phyloP scores from a whole-genome alignment of 1,140 invertebrate species.

The Luehdorfia chinensis region DNA sequence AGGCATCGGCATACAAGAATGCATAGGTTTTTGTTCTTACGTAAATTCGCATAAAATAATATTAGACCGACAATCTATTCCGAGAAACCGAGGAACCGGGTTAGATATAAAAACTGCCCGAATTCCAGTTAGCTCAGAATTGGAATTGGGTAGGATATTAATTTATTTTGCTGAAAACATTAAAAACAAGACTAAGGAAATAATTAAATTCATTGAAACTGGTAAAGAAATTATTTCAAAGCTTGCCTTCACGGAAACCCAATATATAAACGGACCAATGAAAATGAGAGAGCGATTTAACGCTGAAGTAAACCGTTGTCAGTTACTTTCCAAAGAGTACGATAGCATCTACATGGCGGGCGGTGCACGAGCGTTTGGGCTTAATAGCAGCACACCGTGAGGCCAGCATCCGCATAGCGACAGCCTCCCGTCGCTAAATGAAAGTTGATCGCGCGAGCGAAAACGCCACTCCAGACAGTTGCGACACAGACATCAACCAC shows the following conservation, averaged over 20 bases:
- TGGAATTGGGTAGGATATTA: too few species aligned
- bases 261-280: slow-evolving; percentile 30
- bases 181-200: too few species aligned
- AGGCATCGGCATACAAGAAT: too few species aligned
- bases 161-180: too few species aligned
- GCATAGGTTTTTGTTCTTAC: too few species aligned
- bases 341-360: slow-evolving; percentile 70
- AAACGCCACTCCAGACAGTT: slow-evolving; percentile 40
- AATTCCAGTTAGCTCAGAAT: too few species aligned
- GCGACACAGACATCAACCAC: slow-evolving; percentile 9
- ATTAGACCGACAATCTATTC: too few species aligned
- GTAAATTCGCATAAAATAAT: too few species aligned
- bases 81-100: too few species aligned
- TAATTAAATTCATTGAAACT: too few species aligned
- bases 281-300: slow-evolving; percentile 46
- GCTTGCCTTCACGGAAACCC: slow-evolving; percentile 26
- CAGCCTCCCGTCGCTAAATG: slow-evolving; percentile 69
- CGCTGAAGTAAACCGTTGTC: slow-evolving; percentile 52
- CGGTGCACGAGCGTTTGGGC: slow-evolving; percentile 59
- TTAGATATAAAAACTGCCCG: too few species aligned
- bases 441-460: slow-evolving; percentile 68
- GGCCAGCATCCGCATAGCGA: slow-evolving; percentile 72
- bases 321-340: slow-evolving; percentile 66
- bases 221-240: too few species aligned
- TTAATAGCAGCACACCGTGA: slow-evolving; percentile 59